Conservation (phyloP, 2,888 invertebrate species). For the Papilio protenor region DNA sequence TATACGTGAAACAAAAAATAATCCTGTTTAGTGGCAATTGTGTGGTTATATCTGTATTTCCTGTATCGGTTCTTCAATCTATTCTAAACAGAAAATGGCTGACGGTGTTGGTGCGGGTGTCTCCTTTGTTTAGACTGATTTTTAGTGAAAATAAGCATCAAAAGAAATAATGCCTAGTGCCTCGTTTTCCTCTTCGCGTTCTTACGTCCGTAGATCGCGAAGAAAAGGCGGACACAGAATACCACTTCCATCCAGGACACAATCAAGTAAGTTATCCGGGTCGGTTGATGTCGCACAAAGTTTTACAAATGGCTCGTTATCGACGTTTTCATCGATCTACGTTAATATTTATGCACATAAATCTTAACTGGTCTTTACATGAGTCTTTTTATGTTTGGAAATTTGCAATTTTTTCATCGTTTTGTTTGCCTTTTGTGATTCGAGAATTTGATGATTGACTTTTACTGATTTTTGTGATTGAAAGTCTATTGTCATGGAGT, state of each 20-base stretch:
- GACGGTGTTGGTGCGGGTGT: constrained; percentile 91
- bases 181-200: constrained; percentile 96
- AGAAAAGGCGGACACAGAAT: constrained; percentile 96
- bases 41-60: constrained; percentile 73
- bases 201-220: constrained; percentile 95
- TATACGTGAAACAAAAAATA: constrained; percentile 60
- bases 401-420: constrained; percentile 12
- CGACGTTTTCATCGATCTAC: constrained; percentile 64
- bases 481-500: constrained; percentile 68
- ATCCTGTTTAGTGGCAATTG: constrained; percentile 60
- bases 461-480: constrained; percentile 27
- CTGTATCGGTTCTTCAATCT: constrained; percentile 80
- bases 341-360: constrained; percentile 52
- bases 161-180: constrained; percentile 95
- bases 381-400: not conserved
- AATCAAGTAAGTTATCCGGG: constrained; percentile 89
- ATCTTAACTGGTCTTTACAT: constrained; percentile 36
- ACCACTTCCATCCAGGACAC: constrained; percentile 91
- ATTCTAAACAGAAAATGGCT: constrained; percentile 92
- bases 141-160: constrained; percentile 82
- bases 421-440: constrained; percentile 14
- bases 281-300: constrained; percentile 75
- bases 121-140: constrained; percentile 91
- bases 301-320: constrained; percentile 68
- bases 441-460: constrained; percentile 55